Base-by-base conservation (phyloP, 2,888 invertebrate genomes). In the Agrochola circellaris region DNA sequence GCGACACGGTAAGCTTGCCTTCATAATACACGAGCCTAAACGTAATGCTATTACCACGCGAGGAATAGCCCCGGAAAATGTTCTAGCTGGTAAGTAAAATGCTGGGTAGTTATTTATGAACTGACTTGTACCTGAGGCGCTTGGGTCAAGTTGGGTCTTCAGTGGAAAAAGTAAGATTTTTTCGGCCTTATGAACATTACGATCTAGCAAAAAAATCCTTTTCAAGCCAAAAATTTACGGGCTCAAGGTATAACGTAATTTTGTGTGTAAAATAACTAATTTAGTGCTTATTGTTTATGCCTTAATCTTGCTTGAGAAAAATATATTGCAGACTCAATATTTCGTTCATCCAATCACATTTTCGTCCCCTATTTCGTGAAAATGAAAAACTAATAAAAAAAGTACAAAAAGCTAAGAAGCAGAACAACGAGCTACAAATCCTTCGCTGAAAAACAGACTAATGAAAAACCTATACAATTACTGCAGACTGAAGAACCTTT, bases 11-110 rank as follows among this genome's bases (percentile, higher is more conserved):
- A 77, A 85, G 84, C 77, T 75, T 67, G 64, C 73, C 66, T 80
- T 72, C 70, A 84, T 83, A 83, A 85, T 84, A 72, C 69, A 79
- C 61, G 61, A 76, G 72, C 74, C 65, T 69, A 75, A 85, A 82
- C 70, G 79, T 75, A 70, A 82, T 68, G 77, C 68, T 74, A 76
- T 79, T 76, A 78, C 70, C 13, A 30, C 56, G 77, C 51, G 74
- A 45, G 56, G 61, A 45, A 71, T 61, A 58, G 60, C 58, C 58
- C 48, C n/a, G 73, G 78, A 51, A 73, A 82, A 73, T 76, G 34
- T 70, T 84, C 69, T 64, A 71, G 62, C 48, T 73, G 15, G 65
- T 65, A 66, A 77, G 78, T 54, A 73, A 61, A 71, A 68, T 61
- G 67, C 61, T 82, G 72, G 58, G n/a, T 71, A 54, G 34, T 66